Percentiles rank a stretch among this genome's conserved stretches.
Conservation (phyloP, 2,113 vertebrate genomes). For the Pollimyrus isidori region DNA sequence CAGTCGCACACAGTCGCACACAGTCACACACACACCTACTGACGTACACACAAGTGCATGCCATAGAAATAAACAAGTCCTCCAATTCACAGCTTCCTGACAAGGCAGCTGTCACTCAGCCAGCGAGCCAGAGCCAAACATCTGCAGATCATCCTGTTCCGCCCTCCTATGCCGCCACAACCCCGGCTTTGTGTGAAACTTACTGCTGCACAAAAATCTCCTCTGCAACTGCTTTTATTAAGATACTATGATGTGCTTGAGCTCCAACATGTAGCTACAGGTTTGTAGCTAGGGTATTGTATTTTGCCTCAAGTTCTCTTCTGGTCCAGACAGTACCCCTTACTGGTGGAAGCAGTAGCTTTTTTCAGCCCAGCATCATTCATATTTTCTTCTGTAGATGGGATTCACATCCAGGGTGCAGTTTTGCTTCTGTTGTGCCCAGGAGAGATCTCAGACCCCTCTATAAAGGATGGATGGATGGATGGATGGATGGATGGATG, state of each 20-base stretch:
- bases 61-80: constrained; percentile 17
- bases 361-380: background rate
- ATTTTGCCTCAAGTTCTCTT: background rate
- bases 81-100: constrained; percentile 6
- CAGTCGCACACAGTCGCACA: background rate
- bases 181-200: constrained; percentile 10
- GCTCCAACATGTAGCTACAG: background rate
- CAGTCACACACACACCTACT: background rate
- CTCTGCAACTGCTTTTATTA: background rate
- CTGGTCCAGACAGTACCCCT: background rate
- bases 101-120: constrained; percentile 32
- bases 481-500: no score
- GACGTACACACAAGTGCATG: background rate
- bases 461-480: background rate
- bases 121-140: constrained; percentile 33
- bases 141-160: constrained; percentile 30
- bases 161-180: constrained; percentile 8
- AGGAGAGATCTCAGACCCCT: background rate
- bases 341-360: background rate
- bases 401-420: background rate
- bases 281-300: background rate
- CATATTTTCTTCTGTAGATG: background rate
- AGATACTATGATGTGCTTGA: background rate
- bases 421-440: background rate
- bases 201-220: background rate